These are phyloP conservation scores for Drusus annulatus DNA, from an alignment of 1,140 invertebrate genomes.

Conservation along the genomic window DNA sequence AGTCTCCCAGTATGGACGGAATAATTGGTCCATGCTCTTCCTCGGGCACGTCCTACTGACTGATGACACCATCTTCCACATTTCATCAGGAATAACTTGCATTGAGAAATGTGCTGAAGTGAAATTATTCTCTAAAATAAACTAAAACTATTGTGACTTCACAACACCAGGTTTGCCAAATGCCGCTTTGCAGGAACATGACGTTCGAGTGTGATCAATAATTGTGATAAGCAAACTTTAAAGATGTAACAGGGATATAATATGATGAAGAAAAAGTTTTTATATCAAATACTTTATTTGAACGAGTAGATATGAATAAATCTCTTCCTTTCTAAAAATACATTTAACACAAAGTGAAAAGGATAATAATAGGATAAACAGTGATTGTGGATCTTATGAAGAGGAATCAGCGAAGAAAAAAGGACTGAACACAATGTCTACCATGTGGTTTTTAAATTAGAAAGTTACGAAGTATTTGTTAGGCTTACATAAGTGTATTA, in stretches of 20 bases:
- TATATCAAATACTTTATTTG: too few relatives aligned
- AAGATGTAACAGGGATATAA: slow-evolving; percentile 6
- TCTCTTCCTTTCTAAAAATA: too few relatives aligned
- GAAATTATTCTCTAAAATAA: not conserved
- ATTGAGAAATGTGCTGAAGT: not conserved
- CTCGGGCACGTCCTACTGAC: slow-evolving; percentile 58
- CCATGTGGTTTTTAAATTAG: slow-evolving; percentile 10
- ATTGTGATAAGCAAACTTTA: slow-evolving; percentile 7
- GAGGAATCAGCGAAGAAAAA: not conserved
- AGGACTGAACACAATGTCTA: slow-evolving; percentile 26
- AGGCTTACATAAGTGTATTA: slow-evolving; percentile 13
- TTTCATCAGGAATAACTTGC: not conserved
- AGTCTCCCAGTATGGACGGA: slow-evolving; percentile 55
- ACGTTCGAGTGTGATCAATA: not conserved
- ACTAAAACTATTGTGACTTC: slow-evolving; percentile 16
- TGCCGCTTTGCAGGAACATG: not conserved
- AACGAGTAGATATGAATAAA: too few relatives aligned
- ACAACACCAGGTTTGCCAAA: slow-evolving; percentile 29
- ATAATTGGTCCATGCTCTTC: slow-evolving; percentile 58
- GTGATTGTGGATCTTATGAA: too few relatives aligned
- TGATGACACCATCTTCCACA: slow-evolving; percentile 1
- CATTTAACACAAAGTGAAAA: too few relatives aligned
- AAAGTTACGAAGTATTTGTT: slow-evolving; percentile 14
- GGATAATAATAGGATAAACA: not conserved
- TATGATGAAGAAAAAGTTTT: not conserved